A percentile compares a stretch with the other conserved stretches of the same genome.
Evolutionary conservation across 2,113 vertebrate genomes (phyloP).

Genomic region (Pelvicachromis taeniatus): DNA sequence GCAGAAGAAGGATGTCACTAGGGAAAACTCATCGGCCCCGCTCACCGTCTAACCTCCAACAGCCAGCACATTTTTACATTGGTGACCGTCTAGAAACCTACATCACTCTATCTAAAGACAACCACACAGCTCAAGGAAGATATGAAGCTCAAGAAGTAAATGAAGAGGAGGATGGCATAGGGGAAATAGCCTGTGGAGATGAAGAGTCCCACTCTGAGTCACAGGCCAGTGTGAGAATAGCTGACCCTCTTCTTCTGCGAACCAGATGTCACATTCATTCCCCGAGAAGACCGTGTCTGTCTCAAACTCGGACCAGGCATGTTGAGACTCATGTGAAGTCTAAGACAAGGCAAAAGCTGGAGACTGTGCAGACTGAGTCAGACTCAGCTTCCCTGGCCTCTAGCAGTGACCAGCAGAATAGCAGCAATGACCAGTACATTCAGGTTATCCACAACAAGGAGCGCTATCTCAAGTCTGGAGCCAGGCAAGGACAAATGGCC

Average conservation of each 20-base stretch:
- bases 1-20: constrained; percentile 40
- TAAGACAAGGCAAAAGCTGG: constrained; percentile 71
- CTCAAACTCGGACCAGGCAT: constrained; percentile 34
- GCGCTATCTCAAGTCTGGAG: constrained; percentile 68
- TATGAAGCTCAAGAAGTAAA: constrained; percentile 62
- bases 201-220: constrained; percentile 44
- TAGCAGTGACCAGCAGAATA: constrained; percentile 88
- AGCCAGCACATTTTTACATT: constrained; percentile 76
- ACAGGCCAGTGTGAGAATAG: constrained; percentile 59
- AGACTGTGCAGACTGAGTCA: constrained; percentile 81
- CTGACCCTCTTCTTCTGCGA: constrained; percentile 43
- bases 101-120: constrained; percentile 46
- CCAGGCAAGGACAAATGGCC: constrained; percentile 61
- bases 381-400: constrained; percentile 85
- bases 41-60: constrained; percentile 79
- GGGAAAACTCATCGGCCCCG: constrained; percentile 62
- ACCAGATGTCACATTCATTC: constrained; percentile 26
- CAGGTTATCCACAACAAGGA: constrained; percentile 83
- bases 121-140: constrained; percentile 39
- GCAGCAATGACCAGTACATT: constrained; percentile 85
- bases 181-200: constrained; percentile 55
- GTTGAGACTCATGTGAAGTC: constrained; percentile 67
- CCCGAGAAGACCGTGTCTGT: constrained; percentile 24
- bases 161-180: constrained; percentile 56
- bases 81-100: constrained; percentile 69